Percentiles rank a stretch among this genome's conserved stretches.
Conservation (phyloP, 2,797 vertebrate genomes). For the Sternotherus odoratus region DNA sequence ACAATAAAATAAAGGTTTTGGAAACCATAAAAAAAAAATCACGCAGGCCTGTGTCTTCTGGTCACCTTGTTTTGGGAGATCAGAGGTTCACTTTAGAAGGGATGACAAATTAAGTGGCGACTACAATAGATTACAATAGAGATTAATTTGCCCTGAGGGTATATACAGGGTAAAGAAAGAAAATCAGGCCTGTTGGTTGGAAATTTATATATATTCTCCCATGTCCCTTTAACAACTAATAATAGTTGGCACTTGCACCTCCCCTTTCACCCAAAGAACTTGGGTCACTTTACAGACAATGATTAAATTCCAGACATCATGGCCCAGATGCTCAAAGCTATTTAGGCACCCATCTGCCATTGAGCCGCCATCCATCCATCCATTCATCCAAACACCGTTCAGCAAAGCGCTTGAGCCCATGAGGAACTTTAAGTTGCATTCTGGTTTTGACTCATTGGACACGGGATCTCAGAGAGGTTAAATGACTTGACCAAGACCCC, state of each 20-base stretch:
- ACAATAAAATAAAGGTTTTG: conserved; percentile 30
- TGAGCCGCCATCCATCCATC: background rate
- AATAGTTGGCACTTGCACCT: background rate
- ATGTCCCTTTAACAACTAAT: background rate
- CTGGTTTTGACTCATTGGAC: background rate
- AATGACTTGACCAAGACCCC: background rate
- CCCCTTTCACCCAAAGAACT: background rate
- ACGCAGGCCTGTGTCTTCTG: background rate
- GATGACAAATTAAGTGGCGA: conserved; percentile 29
- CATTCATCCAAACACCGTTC: background rate
- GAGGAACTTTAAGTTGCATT: background rate
- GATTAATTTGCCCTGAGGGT: conserved; percentile 44
- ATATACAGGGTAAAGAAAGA: background rate
- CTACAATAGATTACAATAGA: conserved; percentile 20
- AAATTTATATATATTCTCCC: background rate
- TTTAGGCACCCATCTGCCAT: background rate
- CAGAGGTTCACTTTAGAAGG: conserved; percentile 22
- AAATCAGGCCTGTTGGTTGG: background rate
- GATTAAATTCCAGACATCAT: background rate
- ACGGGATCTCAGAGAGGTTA: accelerated
- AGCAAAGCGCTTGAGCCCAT: background rate
- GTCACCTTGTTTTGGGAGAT: background rate
- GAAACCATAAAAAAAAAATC: conserved; percentile 15
- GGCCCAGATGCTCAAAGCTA: background rate
- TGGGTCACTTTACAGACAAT: background rate